phyloP scores from a whole-genome alignment of 2,797 vertebrate genomes.

The Eutrigla gurnardus region DNA sequence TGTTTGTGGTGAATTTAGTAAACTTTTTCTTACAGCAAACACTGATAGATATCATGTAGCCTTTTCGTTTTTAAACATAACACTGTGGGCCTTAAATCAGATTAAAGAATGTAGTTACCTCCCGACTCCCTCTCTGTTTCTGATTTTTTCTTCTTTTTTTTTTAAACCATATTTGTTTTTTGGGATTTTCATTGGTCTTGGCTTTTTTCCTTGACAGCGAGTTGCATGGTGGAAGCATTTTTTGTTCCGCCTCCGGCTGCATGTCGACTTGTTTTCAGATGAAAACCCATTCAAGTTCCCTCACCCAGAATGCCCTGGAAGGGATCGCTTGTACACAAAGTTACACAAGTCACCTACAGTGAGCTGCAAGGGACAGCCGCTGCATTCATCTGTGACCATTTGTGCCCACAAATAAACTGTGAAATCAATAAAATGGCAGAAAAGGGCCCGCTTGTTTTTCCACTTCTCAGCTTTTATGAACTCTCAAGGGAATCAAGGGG shows the following conservation, averaged over 20 bases:
- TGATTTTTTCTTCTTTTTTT: conserved; percentile 11
- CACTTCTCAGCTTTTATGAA: neutral
- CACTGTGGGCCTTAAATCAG: neutral
- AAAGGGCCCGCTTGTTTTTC: neutral
- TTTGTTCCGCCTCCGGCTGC: conserved; percentile 29
- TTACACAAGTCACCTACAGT: conserved; percentile 46
- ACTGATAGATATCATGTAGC: neutral
- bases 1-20: neutral
- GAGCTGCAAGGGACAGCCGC: conserved; percentile 35
- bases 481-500: neutral
- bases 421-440: conserved; percentile 27
- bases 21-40: neutral
- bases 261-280: conserved; percentile 41
- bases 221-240: conserved; percentile 16
- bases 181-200: neutral
- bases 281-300: conserved; percentile 44
- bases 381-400: conserved; percentile 28
- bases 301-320: conserved; percentile 34
- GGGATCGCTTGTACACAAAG: conserved; percentile 26
- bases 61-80: conserved; percentile 2
- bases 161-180: conserved; percentile 3
- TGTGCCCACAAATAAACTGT: conserved; percentile 28
- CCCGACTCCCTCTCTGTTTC: neutral
- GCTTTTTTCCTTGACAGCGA: conserved; percentile 25
- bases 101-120: neutral